Conservation (phyloP, 2,888 invertebrate species). For the Theodoxus fluviatilis region DNA sequence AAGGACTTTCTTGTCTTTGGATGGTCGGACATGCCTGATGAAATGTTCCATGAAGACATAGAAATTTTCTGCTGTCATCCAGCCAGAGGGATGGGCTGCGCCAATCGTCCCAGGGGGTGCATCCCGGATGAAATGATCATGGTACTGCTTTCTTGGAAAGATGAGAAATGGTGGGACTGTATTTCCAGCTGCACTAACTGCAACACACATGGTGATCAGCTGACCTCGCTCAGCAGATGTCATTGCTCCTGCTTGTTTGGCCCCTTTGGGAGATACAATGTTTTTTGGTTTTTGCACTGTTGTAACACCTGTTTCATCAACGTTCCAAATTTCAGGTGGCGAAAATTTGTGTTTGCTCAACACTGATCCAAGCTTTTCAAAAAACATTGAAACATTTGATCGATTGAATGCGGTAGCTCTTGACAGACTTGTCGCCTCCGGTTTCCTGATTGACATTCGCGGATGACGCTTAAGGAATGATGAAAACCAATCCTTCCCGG, state of each 20-base stretch:
- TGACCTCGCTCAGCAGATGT: conserved; percentile 31
- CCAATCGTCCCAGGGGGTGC: conserved; percentile 15
- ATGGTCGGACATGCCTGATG: conserved; percentile 41
- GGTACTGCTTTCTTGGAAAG: conserved; percentile 28
- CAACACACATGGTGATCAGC: conserved; percentile 25
- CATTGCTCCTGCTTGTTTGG: conserved; percentile 32
- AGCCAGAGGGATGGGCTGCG: conserved; percentile 35
- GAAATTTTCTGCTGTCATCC: conserved; percentile 53
- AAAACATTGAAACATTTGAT: conserved; percentile 30
- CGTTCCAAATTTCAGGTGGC: conserved; percentile 31
- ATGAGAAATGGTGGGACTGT: conserved; percentile 28
- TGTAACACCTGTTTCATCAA: conserved; percentile 35
- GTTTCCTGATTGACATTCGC: conserved; percentile 28
- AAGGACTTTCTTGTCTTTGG: conserved; percentile 43
- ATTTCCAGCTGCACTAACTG: conserved; percentile 30
- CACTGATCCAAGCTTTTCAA: conserved; percentile 29
- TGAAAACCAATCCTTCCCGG: conserved; percentile 30
- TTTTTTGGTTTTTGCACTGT: conserved; percentile 36
- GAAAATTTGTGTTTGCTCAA: conserved; percentile 30
- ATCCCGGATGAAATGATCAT: conserved; percentile 10
- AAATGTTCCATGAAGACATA: conserved; percentile 49
- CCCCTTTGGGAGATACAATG: conserved; percentile 25
- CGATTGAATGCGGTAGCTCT: conserved; percentile 35
- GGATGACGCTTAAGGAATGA: conserved; percentile 31
- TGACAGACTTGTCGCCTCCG: conserved; percentile 31